These are phyloP conservation scores for Heliothis subflexa DNA, from an alignment of 1,140 invertebrate species.

Conservation along the genomic window DNA sequence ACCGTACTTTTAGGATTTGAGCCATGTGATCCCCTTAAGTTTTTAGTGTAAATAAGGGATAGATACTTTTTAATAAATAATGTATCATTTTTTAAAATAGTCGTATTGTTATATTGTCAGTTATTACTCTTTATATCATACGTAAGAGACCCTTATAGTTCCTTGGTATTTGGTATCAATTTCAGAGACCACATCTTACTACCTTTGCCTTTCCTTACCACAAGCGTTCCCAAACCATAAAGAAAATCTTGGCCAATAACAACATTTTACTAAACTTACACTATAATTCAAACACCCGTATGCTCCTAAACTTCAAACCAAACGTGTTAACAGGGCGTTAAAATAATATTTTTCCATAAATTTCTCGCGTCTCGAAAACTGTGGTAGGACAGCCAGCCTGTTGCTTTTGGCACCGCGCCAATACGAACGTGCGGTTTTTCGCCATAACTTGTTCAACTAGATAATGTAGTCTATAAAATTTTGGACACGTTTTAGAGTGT, in stretches of 20 bases:
- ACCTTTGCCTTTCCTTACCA: neutral
- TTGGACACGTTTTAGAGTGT: conserved; percentile 28
- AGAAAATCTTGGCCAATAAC: no score
- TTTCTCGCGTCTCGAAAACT: conserved; percentile 44
- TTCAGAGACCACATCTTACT: neutral
- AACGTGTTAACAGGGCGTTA: conserved; percentile 24
- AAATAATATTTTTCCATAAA: conserved; percentile 50
- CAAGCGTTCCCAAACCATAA: neutral
- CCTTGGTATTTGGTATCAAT: no score
- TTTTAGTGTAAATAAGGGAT: no score
- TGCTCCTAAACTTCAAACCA: neutral
- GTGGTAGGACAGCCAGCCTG: conserved; percentile 51
- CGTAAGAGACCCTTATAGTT: no score
- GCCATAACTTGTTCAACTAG: conserved; percentile 24
- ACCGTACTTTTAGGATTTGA: no score
- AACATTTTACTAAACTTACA: no score
- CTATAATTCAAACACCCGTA: neutral
- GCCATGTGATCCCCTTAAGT: no score
- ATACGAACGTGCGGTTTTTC: conserved; percentile 48
- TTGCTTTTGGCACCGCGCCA: conserved; percentile 60
- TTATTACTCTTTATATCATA: no score
- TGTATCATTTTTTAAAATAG: no score
- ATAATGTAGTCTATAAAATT: conserved; percentile 44
- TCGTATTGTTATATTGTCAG: no score
- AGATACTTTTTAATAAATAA: no score